Evolutionary conservation across 2,888 invertebrate genomes (phyloP), one percentile per base, ranked within the genome.

Genomic region (Cephus pulcher): DNA sequence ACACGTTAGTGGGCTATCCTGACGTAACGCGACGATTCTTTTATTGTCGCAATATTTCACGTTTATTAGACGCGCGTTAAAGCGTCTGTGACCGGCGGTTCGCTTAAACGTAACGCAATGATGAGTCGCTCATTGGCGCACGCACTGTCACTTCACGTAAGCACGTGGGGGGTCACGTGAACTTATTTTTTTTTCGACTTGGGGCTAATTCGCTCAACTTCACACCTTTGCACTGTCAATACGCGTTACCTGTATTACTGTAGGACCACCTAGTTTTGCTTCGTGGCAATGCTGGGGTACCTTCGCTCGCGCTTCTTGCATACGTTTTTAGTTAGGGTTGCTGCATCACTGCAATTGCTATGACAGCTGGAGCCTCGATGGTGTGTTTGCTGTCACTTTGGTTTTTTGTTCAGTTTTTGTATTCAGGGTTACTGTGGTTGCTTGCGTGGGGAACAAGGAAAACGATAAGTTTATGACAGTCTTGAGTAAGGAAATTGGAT

Each of bases 41-140:
- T 85, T 85, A 86, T 85, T 85, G 85, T 85, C 85, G 85, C 82
- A 84, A 84, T 85, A 85, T 86, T 86, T 86, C 86, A 86, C 82
- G 85, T 86, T 86, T 86, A 86, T 84, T 86, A 84, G 85, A 84
- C 84, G 84, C 82, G 82, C 85, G 85, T 83, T 86, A 85, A 75
- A 75, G 56, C 23, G 73, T 73, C 73, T 75, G 75, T 35, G 76
- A 86, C 85, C 83, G 85, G 83, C 83, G 83, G 85, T 83, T 88
- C 86, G 85, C 86, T 84, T 83, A 80, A 84, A 83, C 75, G 78
- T 75, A 76, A 78, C 78, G 75, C 75, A 78, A 76, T 76, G 70
- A 56, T 9, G 56, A 56, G 56, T 9, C 40, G 15, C 15, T 23
- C 56, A 56, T 56, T 56, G 56, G 23, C 56, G 23, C 23, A 23